These are phyloP conservation scores for Hemaris fuciformis DNA, from an alignment of 2,888 invertebrate genomes.

Conservation along the genomic window DNA sequence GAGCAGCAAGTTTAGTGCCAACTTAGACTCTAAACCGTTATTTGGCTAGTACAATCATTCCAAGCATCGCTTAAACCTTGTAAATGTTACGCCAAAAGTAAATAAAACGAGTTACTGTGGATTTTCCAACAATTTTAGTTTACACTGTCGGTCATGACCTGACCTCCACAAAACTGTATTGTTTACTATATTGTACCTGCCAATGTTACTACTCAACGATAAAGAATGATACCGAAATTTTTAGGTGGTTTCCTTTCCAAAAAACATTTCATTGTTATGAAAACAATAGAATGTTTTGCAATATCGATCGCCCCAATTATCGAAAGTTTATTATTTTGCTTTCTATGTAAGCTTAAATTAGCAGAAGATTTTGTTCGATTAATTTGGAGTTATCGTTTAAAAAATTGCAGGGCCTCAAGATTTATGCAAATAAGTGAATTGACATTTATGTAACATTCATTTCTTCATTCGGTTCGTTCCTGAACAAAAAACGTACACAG, in stretches of 20 bases:
- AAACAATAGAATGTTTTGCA: background rate
- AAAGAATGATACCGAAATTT: background rate
- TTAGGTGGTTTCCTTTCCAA: background rate
- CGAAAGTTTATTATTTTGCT: no score
- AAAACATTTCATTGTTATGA: background rate
- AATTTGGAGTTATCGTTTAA: no score
- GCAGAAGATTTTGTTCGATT: no score
- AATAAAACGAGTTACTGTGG: conserved; percentile 7
- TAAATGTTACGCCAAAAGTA: background rate
- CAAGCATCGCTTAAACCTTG: conserved; percentile 10
- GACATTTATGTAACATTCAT: background rate
- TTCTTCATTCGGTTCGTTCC: background rate
- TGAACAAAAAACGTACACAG: background rate
- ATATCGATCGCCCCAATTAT: background rate
- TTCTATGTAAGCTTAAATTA: no score
- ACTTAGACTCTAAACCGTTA: conserved; percentile 49
- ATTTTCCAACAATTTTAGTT: conserved; percentile 10
- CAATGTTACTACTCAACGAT: conserved; percentile 1
- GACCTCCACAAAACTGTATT: conserved; percentile 4
- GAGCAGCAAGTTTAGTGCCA: background rate
- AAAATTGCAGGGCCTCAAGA: no score
- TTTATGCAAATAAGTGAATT: background rate
- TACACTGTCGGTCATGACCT: conserved; percentile 5
- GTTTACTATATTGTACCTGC: background rate
- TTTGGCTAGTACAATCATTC: conserved; percentile 25